Conservation (phyloP, 2,113 vertebrate species). For the Centrocercus urophasianus region DNA sequence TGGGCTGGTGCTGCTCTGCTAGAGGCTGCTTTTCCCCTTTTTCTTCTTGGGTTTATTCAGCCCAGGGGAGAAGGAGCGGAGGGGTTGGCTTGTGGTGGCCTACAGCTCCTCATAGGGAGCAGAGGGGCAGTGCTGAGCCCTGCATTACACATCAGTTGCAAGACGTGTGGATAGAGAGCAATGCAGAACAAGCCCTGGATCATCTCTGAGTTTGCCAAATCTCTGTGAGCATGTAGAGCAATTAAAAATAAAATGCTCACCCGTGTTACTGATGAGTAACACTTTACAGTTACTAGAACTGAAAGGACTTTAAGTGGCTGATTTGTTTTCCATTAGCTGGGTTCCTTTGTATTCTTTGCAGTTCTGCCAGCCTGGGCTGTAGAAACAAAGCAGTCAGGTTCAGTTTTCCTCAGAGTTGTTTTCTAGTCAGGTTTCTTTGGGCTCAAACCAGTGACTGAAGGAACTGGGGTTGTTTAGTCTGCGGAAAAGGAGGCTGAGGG, state of each 20-base stretch:
- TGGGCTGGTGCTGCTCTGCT: not conserved
- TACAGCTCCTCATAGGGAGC: no score
- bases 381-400: constrained; percentile 41
- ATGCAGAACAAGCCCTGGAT: accelerated
- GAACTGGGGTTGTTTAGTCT: no score
- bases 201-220: not conserved
- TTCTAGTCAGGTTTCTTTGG: constrained; percentile 14
- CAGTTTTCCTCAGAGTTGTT: constrained; percentile 1
- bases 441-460: not conserved
- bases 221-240: accelerated
- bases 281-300: not conserved
- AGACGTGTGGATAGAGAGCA: not conserved
- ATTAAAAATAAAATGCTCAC: not conserved
- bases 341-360: not conserved
- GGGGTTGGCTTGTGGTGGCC: no score
- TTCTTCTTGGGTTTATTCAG: not conserved
- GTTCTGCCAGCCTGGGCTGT: not conserved
- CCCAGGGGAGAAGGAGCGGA: no score
- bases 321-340: constrained; percentile 48
- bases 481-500: no score
- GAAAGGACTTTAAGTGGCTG: not conserved
- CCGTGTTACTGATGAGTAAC: not conserved
- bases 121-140: no score
- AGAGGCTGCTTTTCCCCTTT: not conserved
- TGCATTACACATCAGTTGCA: not conserved